These are phyloP conservation scores for Sminthurinus signatus DNA, from an alignment of 1,140 invertebrate genomes.

Conservation along the genomic window DNA sequence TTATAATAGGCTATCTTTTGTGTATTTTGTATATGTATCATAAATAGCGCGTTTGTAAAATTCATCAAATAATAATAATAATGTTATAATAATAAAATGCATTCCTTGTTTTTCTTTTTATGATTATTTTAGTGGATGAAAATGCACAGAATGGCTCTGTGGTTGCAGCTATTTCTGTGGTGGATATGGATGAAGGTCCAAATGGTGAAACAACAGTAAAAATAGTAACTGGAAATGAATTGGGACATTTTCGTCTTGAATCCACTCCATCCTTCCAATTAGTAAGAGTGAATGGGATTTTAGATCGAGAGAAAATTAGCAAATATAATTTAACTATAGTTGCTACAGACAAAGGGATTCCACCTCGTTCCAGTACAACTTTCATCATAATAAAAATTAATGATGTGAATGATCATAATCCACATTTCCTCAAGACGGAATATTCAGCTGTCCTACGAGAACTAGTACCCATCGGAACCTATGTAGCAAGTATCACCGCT, in stretches of 20 bases:
- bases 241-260: conserved; percentile 79
- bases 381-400: conserved; percentile 87
- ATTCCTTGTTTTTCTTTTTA: no score
- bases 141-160: conserved; percentile 81
- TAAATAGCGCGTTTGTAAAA: no score
- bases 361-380: conserved; percentile 70
- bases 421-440: conserved; percentile 87
- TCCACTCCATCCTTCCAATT: conserved; percentile 77
- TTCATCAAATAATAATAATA: no score
- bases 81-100: no score
- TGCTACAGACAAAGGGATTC: conserved; percentile 79
- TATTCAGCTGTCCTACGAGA: conserved; percentile 83
- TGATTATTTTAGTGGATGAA: no score
- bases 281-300: conserved; percentile 79
- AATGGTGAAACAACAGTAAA: conserved; percentile 80
- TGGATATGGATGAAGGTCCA: conserved; percentile 73
- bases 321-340: conserved; percentile 88
- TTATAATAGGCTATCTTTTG: no score
- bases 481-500: conserved; percentile 74
- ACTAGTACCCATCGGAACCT: conserved; percentile 74
- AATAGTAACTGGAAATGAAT: conserved; percentile 81
- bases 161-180: conserved; percentile 87
- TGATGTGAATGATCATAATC: conserved; percentile 91
- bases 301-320: conserved; percentile 86
- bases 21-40: no score